These are phyloP conservation scores for Aporophyla nigra DNA, from an alignment of 2,888 invertebrate species.

Conservation along the genomic window DNA sequence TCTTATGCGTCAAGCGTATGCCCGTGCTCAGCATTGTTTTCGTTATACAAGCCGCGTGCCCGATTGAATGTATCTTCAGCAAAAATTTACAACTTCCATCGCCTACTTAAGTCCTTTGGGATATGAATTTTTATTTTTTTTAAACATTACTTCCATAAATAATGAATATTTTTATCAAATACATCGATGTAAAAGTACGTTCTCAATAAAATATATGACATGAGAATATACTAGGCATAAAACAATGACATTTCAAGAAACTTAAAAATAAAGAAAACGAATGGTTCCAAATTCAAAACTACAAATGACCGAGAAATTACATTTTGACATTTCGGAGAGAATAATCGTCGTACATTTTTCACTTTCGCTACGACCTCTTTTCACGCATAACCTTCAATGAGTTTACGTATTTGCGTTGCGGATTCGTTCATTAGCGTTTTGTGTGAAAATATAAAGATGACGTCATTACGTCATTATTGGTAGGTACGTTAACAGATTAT, in stretches of 20 bases:
- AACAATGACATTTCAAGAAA: background rate
- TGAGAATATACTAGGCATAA: background rate
- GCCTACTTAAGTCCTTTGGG: background rate
- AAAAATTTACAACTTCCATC: background rate
- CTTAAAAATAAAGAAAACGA: conserved; percentile 13
- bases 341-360: conserved; percentile 25
- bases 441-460: conserved; percentile 52
- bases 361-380: conserved; percentile 45
- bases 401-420: conserved; percentile 30
- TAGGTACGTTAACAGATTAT: conserved; percentile 39
- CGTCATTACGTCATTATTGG: conserved; percentile 14
- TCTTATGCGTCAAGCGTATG: conserved; percentile 34
- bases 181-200: background rate
- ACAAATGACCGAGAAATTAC: conserved; percentile 30
- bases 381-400: conserved; percentile 47
- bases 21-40: conserved; percentile 5
- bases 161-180: background rate
- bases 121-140: too few relatives aligned
- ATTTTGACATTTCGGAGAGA: conserved; percentile 24
- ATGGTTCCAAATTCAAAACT: conserved; percentile 37
- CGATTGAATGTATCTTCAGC: too few relatives aligned
- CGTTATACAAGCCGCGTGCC: too few relatives aligned
- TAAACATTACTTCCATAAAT: too few relatives aligned
- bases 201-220: background rate
- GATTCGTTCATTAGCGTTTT: conserved; percentile 28